Evolutionary conservation across 1,140 invertebrate species (phyloP).

Genomic region (Rhyacophila brunnea): DNA sequence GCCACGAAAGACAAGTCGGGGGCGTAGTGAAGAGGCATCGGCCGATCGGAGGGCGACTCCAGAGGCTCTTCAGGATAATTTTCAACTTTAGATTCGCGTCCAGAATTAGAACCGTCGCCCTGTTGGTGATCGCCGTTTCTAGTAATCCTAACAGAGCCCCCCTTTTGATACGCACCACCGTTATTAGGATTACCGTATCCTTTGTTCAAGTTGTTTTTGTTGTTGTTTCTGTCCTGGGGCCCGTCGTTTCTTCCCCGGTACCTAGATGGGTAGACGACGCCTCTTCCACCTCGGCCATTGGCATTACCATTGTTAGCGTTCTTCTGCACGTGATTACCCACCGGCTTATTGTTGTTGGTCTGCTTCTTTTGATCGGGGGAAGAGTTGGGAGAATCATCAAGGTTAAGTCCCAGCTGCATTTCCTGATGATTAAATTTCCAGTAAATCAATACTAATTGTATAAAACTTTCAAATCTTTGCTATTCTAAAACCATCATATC

Average conservation of each 20-base stretch:
- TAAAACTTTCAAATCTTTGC: no score
- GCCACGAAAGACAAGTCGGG: constrained; percentile 7
- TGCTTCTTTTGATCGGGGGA: constrained; percentile 12
- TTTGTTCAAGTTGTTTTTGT: constrained; percentile 5
- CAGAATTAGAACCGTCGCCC: neutral
- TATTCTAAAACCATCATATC: no score
- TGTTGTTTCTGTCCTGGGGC: constrained; percentile 7
- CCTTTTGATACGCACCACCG: constrained; percentile 1
- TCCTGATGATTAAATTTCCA: no score
- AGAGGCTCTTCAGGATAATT: neutral
- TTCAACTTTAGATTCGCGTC: neutral
- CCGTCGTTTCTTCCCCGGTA: neutral
- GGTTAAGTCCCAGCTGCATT: constrained; percentile 21
- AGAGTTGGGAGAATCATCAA: constrained; percentile 26
- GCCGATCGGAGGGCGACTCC: constrained; percentile 10
- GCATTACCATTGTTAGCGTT: constrained; percentile 7
- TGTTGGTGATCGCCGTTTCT: constrained; percentile 1
- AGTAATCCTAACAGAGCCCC: neutral
- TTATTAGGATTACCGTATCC: constrained; percentile 13
- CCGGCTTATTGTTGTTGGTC: neutral
- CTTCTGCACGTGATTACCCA: neutral
- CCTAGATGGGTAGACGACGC: constrained; percentile 10
- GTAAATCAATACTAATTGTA: constrained; percentile 3
- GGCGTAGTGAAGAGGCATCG: constrained; percentile 12
- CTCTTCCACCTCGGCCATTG: constrained; percentile 3